phyloP scores from a whole-genome alignment of 2,888 invertebrate species.

The Papilio protenor region DNA sequence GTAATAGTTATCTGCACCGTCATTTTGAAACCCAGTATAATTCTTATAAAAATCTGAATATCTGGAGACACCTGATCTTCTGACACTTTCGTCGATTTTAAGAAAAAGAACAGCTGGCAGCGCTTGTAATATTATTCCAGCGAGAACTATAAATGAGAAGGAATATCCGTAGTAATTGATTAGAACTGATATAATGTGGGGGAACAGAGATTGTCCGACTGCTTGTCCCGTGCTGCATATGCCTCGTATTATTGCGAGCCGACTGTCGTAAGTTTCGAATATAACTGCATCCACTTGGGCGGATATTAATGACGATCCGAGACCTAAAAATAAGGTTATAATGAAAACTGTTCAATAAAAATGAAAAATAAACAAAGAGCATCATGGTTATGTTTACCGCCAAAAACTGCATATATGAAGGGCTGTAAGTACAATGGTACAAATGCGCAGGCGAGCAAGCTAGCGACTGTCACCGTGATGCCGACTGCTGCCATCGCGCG shows the following conservation, averaged over 20 bases:
- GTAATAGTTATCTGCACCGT: slow-evolving; percentile 60
- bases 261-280: slow-evolving; percentile 77
- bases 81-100: slow-evolving; percentile 63
- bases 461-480: slow-evolving; percentile 61
- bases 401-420: slow-evolving; percentile 69
- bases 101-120: slow-evolving; percentile 73
- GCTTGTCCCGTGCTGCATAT: slow-evolving; percentile 77
- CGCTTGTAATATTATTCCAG: slow-evolving; percentile 74
- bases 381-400: slow-evolving; percentile 59
- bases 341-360: background rate
- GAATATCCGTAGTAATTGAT: slow-evolving; percentile 72
- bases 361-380: background rate
- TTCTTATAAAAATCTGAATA: slow-evolving; percentile 73
- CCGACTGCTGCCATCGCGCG: slow-evolving; percentile 72
- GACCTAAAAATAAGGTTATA: slow-evolving; percentile 62
- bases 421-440: slow-evolving; percentile 66
- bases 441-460: slow-evolving; percentile 67
- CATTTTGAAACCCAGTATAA: slow-evolving; percentile 72
- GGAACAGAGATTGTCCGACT: slow-evolving; percentile 74
- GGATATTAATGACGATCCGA: slow-evolving; percentile 77
- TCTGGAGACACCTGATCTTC: slow-evolving; percentile 67
- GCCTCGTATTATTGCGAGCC: slow-evolving; percentile 69
- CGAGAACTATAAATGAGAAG: slow-evolving; percentile 68
- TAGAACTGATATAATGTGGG: slow-evolving; percentile 72
- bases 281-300: slow-evolving; percentile 79